These are phyloP conservation scores for Lagopus muta DNA, from an alignment of 2,113 vertebrate genomes.

Conservation along the genomic window DNA sequence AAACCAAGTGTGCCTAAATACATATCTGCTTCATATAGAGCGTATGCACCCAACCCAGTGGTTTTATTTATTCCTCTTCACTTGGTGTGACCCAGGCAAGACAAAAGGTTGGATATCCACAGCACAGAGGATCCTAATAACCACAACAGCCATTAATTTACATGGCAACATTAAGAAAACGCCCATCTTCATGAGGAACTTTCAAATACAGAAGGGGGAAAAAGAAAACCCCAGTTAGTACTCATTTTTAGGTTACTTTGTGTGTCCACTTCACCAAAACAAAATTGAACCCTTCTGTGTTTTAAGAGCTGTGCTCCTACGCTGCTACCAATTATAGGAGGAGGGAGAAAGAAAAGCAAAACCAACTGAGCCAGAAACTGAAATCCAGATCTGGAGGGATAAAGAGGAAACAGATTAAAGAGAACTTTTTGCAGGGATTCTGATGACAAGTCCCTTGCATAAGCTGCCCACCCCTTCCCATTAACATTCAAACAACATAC, in stretches of 20 bases:
- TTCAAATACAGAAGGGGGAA: background rate
- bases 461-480: background rate
- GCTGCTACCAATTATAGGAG: background rate
- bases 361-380: background rate
- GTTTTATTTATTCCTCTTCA: no score
- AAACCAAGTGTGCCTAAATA: background rate
- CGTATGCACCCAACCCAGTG: no score
- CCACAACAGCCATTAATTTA: background rate
- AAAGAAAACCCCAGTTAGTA: no score
- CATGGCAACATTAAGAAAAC: background rate
- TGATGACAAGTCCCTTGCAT: background rate
- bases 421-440: background rate
- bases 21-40: background rate
- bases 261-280: background rate
- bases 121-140: background rate
- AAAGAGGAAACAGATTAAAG: background rate
- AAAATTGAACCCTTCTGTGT: background rate
- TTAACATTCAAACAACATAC: background rate
- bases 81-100: no score
- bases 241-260: no score
- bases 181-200: background rate
- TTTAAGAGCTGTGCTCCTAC: background rate
- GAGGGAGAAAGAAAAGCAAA: background rate
- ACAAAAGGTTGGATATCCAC: no score
- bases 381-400: background rate